Evolutionary conservation across 2,113 vertebrate genomes (phyloP).

Genomic region (Scopus umbretta): DNA sequence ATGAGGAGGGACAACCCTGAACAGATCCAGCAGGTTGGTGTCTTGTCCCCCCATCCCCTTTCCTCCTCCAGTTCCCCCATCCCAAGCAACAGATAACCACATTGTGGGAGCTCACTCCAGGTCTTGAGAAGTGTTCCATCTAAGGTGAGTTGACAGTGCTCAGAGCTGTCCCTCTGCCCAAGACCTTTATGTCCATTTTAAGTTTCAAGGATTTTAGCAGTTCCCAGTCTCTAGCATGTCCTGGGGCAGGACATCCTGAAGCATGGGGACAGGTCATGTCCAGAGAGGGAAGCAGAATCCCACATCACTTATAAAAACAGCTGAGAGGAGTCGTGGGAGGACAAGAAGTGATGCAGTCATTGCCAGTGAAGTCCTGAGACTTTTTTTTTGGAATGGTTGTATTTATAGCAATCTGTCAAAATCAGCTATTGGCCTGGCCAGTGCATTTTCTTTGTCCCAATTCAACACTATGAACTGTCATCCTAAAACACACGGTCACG

Average conservation of each 20-base stretch:
- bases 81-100: neutral
- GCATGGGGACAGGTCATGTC: too few relatives aligned
- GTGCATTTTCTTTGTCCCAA: neutral
- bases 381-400: neutral
- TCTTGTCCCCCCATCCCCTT: too few relatives aligned
- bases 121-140: neutral
- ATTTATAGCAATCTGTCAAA: neutral
- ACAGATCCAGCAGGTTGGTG: neutral
- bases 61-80: too few relatives aligned
- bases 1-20: neutral
- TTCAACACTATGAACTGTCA: neutral
- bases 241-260: neutral
- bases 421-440: neutral
- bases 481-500: neutral
- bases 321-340: neutral
- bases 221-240: neutral
- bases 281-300: neutral
- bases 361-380: neutral
- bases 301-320: neutral
- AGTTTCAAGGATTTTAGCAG: neutral
- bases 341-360: neutral
- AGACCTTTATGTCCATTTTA: neutral
- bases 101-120: neutral
- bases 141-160: neutral
- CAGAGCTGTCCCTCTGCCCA: neutral